Evolutionary conservation across 2,797 vertebrate genomes (phyloP).

Genomic region (Todus mexicanus): DNA sequence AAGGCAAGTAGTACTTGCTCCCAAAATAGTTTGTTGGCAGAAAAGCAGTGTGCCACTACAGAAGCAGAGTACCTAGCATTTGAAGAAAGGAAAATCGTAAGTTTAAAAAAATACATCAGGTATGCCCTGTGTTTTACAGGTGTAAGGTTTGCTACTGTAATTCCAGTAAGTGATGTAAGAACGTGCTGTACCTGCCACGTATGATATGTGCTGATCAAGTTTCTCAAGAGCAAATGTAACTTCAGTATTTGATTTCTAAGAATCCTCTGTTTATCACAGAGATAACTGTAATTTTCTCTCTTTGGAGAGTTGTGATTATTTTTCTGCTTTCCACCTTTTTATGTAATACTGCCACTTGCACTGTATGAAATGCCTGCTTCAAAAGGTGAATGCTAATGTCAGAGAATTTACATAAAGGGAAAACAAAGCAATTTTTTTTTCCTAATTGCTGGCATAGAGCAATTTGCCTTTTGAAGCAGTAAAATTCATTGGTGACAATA

Average conservation of each 20-base stretch:
- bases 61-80: not conserved
- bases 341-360: not conserved
- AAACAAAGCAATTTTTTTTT: conserved; percentile 11
- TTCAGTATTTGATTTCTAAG: not conserved
- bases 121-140: not conserved
- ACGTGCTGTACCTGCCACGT: not conserved
- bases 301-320: not conserved
- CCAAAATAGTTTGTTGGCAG: not conserved
- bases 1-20: not conserved
- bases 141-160: not conserved
- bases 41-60: not conserved
- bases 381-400: conserved; percentile 30
- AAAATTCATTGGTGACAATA: conserved; percentile 35
- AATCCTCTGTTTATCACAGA: not conserved
- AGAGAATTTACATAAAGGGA: conserved; percentile 30
- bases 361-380: not conserved
- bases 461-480: conserved; percentile 28
- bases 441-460: not conserved
- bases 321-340: not conserved
- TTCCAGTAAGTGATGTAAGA: not conserved
- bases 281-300: not conserved
- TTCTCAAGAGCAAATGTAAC: not conserved
- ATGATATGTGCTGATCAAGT: not conserved
- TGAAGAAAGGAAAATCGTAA: not conserved
- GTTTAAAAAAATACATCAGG: not conserved